Percentiles rank a stretch among this genome's conserved stretches.
These are phyloP conservation scores for Dasysyrphus tricinctus DNA, from an alignment of 2,888 invertebrate genomes.

Conservation along the genomic window DNA sequence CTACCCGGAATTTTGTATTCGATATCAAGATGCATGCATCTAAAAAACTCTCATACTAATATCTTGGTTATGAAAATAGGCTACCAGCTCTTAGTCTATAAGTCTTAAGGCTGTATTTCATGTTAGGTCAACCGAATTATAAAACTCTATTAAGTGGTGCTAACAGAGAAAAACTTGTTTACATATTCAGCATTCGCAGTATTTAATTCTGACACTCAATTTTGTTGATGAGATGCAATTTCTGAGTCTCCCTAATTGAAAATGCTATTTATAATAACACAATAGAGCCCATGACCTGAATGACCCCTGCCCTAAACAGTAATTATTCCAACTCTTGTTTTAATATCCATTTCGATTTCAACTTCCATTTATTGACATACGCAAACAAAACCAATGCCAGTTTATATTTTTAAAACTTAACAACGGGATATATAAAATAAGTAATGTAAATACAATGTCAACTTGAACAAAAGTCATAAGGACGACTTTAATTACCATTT, in stretches of 20 bases:
- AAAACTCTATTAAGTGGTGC: no score
- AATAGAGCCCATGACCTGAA: background rate
- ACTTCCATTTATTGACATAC: background rate
- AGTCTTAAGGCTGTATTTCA: no score
- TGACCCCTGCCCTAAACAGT: background rate
- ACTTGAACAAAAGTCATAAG: constrained; percentile 66
- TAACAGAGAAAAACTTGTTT: no score
- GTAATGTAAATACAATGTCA: constrained; percentile 69
- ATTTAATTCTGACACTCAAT: no score
- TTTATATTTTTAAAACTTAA: constrained; percentile 45
- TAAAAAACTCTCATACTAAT: no score
- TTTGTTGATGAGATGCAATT: background rate
- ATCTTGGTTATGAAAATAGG: no score
- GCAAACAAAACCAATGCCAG: constrained; percentile 11
- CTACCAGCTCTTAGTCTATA: no score
- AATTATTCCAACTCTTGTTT: background rate
- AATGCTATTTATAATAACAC: background rate
- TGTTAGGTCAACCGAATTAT: no score
- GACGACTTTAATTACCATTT: constrained; percentile 71
- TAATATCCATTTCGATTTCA: background rate
- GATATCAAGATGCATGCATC: no score
- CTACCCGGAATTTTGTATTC: no score
- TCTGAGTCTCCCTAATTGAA: background rate
- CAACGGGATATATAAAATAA: constrained; percentile 58
- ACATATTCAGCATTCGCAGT: no score